Evolutionary conservation across 2,113 vertebrate genomes (phyloP).

Genomic region (Alaudala cheleensis): DNA sequence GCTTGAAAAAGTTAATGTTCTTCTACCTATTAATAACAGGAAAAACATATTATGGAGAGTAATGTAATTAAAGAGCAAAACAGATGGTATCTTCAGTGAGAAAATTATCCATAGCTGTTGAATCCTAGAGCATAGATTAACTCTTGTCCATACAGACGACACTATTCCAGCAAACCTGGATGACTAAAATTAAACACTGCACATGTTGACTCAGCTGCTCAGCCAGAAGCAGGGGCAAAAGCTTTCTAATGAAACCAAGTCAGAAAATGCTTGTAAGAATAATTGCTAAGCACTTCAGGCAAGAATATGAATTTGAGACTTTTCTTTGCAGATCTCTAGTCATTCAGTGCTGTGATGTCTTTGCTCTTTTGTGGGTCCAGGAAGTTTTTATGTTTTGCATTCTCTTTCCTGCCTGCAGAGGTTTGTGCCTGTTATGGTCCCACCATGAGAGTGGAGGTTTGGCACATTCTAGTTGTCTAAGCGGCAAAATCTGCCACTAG

Average conservation of each 20-base stretch:
- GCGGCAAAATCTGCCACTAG: background rate
- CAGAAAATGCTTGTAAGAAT: background rate
- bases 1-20: constrained; percentile 16
- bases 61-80: constrained; percentile 32
- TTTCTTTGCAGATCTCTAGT: background rate
- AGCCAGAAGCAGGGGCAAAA: background rate
- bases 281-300: background rate
- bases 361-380: background rate
- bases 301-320: background rate
- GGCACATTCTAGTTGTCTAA: background rate
- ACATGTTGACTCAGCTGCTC: background rate
- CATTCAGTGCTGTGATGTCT: background rate
- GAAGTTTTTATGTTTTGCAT: background rate
- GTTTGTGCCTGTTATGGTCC: accelerated
- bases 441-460: accelerated
- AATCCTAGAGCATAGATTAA: background rate
- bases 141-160: background rate
- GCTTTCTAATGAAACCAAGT: background rate
- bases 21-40: background rate
- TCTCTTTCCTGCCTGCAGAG: background rate
- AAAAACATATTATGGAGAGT: background rate
- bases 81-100: background rate
- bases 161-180: background rate
- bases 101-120: background rate
- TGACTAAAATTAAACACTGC: background rate